Percentiles rank a stretch among this genome's conserved stretches.
These are phyloP conservation scores for Merluccius polli DNA, from an alignment of 2,797 vertebrate genomes.

Conservation along the genomic window DNA sequence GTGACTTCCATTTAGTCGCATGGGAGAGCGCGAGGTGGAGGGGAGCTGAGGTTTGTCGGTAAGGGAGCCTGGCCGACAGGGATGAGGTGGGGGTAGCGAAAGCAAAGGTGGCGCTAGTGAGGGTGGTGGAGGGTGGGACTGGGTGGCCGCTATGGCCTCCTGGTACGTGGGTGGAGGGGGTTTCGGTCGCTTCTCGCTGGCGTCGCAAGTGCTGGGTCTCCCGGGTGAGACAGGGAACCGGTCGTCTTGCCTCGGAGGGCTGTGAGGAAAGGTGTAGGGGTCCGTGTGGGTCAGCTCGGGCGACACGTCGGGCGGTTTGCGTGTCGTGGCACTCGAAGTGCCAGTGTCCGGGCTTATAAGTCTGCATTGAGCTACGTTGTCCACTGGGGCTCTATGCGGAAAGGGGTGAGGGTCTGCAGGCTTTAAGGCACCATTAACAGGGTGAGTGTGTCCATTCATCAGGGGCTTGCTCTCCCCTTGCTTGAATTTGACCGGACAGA, in stretches of 20 bases:
- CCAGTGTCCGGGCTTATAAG: slow-evolving; percentile 64
- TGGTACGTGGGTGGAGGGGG: slow-evolving; percentile 43
- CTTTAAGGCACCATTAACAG: slow-evolving; percentile 95
- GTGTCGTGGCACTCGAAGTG: slow-evolving; percentile 38
- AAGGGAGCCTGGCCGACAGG: slow-evolving; percentile 16
- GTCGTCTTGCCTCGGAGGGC: slow-evolving; percentile 52
- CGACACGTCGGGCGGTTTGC: slow-evolving; percentile 61
- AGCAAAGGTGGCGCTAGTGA: slow-evolving; percentile 20
- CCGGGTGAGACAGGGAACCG: slow-evolving; percentile 27
- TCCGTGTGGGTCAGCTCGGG: slow-evolving; percentile 70
- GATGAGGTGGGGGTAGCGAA: slow-evolving; percentile 13
- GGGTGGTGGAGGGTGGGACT: slow-evolving; percentile 24
- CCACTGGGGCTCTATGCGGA: slow-evolving; percentile 52
- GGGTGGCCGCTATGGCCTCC: slow-evolving; percentile 34
- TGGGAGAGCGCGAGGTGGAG: slow-evolving; percentile 35
- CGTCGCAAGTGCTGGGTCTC: slow-evolving; percentile 24
- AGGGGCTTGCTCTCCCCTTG: slow-evolving; percentile 71
- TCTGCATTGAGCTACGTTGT: slow-evolving; percentile 53
- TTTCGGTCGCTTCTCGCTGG: slow-evolving; percentile 34
- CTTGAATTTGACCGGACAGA: slow-evolving; percentile 56
- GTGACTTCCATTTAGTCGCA: slow-evolving; percentile 70
- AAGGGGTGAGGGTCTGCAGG: slow-evolving; percentile 73
- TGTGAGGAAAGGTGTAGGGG: slow-evolving; percentile 79
- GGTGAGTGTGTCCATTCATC: slow-evolving; percentile 82
- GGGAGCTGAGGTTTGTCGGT: slow-evolving; percentile 37